phyloP scores from a whole-genome alignment of 2,888 invertebrate species.

The Synergus laeviventris region DNA sequence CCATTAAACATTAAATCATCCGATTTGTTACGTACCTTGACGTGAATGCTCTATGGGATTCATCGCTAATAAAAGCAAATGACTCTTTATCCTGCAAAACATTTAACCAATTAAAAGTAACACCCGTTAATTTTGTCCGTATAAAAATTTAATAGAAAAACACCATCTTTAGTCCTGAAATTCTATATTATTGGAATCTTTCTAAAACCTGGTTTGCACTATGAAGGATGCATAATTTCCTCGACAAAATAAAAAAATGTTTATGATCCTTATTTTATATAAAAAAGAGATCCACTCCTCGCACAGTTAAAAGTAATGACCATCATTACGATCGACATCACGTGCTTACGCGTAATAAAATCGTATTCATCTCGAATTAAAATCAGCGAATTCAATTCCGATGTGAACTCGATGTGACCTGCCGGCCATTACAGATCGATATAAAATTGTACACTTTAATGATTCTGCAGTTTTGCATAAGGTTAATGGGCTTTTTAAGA shows the following conservation, averaged over 20 bases:
- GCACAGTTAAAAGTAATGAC: constrained; percentile 21
- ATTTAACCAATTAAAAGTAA: constrained; percentile 1
- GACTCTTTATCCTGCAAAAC: background rate
- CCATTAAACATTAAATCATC: constrained; percentile 8
- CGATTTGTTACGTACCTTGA: background rate
- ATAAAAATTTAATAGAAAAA: background rate
- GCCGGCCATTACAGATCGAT: background rate
- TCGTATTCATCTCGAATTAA: constrained; percentile 13
- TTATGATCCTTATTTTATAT: constrained; percentile 2
- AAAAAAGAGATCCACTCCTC: constrained; percentile 20
- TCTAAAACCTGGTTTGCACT: background rate
- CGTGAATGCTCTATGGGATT: background rate
- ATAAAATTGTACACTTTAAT: constrained; percentile 6
- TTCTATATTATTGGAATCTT: background rate
- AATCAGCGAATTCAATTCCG: constrained; percentile 26
- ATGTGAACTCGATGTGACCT: constrained; percentile 10
- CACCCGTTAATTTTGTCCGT: constrained; percentile 1
- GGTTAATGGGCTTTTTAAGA: background rate
- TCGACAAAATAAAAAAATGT: background rate
- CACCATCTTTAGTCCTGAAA: background rate
- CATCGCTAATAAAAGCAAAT: background rate
- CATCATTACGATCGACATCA: constrained; percentile 24
- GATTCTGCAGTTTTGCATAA: background rate
- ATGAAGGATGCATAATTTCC: background rate
- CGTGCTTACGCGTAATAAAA: constrained; percentile 25